phyloP scores from a whole-genome alignment of 2,113 vertebrate genomes.

The Rafetus swinhoei region DNA sequence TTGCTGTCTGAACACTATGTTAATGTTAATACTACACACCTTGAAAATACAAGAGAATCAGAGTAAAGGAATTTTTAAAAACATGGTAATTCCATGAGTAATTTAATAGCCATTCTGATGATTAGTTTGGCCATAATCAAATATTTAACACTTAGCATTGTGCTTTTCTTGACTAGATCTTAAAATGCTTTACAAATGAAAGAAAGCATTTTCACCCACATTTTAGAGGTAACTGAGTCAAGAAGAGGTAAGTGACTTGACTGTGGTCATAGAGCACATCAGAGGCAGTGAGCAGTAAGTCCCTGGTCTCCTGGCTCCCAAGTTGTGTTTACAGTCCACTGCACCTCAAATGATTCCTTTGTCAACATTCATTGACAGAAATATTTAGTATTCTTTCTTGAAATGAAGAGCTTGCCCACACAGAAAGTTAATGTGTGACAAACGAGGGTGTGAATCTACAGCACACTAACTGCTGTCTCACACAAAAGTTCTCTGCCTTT shows the following conservation, averaged over 20 bases:
- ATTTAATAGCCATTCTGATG: neutral
- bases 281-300: neutral
- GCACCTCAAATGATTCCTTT: neutral
- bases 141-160: neutral
- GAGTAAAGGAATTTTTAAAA: neutral
- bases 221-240: neutral
- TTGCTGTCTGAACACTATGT: neutral
- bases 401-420: neutral
- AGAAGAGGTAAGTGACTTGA: neutral
- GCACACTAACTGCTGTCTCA: neutral
- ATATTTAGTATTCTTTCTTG: neutral
- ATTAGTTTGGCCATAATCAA: neutral
- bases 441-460: neutral
- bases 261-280: fast-evolving
- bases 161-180: neutral
- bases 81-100: neutral
- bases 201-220: neutral
- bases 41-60: neutral
- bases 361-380: neutral
- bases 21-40: neutral
- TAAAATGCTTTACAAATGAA: fast-evolving
- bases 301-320: neutral
- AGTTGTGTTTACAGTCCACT: neutral
- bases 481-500: neutral
- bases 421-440: neutral